Evolutionary conservation across 2,113 vertebrate genomes (phyloP).

Genomic region (Silurus meridionalis): DNA sequence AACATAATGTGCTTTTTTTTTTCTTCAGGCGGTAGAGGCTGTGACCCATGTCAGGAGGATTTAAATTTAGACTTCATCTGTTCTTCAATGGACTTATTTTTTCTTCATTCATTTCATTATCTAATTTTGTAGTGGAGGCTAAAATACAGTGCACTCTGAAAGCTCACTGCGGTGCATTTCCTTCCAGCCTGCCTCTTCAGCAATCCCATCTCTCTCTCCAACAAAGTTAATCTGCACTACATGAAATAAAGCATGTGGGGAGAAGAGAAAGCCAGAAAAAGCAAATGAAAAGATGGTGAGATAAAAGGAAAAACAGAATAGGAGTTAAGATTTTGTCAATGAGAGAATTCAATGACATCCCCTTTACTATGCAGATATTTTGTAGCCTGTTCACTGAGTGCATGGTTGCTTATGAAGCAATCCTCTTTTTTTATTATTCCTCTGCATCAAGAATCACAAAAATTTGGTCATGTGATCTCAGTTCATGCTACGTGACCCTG

Average conservation of each 20-base stretch:
- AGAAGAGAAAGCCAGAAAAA: conserved; percentile 9
- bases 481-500: neutral
- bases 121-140: conserved; percentile 67
- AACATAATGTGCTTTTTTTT: conserved; percentile 32
- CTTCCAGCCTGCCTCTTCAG: conserved; percentile 67
- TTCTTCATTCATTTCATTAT: conserved; percentile 67
- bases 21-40: conserved; percentile 34
- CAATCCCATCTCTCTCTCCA: conserved; percentile 59
- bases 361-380: neutral
- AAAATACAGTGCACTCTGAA: conserved; percentile 73
- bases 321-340: neutral
- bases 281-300: conserved; percentile 23
- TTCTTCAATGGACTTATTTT: conserved; percentile 60
- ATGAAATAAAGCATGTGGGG: neutral
- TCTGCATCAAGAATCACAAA: conserved; percentile 1
- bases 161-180: conserved; percentile 62
- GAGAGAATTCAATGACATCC: neutral
- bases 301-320: neutral
- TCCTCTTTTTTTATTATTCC: conserved; percentile 35
- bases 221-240: conserved; percentile 60
- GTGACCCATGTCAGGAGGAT: conserved; percentile 61
- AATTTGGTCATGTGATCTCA: neutral
- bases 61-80: conserved; percentile 72
- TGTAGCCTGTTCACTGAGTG: conserved; percentile 57
- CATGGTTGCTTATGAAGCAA: conserved; percentile 45